Evolutionary conservation across 1,140 invertebrate genomes (phyloP), one percentile per base, ranked within the genome.

Genomic region (Dufourea novaeangliae): DNA sequence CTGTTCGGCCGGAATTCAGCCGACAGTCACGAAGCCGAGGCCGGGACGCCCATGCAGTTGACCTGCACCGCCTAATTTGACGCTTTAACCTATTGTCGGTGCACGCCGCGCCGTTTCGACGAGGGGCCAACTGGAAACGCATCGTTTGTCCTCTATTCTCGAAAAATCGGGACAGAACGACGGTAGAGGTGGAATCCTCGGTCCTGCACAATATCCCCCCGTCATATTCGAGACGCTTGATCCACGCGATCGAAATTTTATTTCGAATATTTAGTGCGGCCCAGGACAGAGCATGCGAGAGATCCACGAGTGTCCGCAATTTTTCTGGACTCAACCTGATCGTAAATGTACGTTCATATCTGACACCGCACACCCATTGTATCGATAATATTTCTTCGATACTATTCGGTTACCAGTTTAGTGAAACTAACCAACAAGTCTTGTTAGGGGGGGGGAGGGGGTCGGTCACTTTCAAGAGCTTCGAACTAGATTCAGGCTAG

Each of bases 31-130:
- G 82, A 69, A 85, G 81, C 61, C 72, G 66, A 34, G 69, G n/a
- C n/a, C n/a, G 75, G 78, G 80, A 88, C 85, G 83, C 84, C 86
- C 77, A 87, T 88, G 83, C 87, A 87, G 85, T 87, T 90, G 88
- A 90, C 88, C 87, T 88, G 89, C 85, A 84, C 85, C 85, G 86
- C 80, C 88, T 90, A 90, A 90, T 90, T 90, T 90, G 88, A 90
- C 80, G 88, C 73, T 79, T 80, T 73, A 70, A 71, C 44, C 85
- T 78, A 89, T 89, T 88, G 87, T 89, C 70, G 66, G 59, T 20
- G 61, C 64, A 50, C 46, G 50, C 27, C n/a, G 25, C 46, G 50
- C 27, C n/a, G 25, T 54, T 70, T 86, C 75, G 78, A 86, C 81
- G 46, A n/a, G 80, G 75, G 73, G 62, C 75, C 29, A 11, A 41